Percentiles rank a stretch among this genome's conserved stretches.
These are phyloP conservation scores for Rattus rattus DNA, from an alignment of 2,113 vertebrate species.

Conservation along the genomic window DNA sequence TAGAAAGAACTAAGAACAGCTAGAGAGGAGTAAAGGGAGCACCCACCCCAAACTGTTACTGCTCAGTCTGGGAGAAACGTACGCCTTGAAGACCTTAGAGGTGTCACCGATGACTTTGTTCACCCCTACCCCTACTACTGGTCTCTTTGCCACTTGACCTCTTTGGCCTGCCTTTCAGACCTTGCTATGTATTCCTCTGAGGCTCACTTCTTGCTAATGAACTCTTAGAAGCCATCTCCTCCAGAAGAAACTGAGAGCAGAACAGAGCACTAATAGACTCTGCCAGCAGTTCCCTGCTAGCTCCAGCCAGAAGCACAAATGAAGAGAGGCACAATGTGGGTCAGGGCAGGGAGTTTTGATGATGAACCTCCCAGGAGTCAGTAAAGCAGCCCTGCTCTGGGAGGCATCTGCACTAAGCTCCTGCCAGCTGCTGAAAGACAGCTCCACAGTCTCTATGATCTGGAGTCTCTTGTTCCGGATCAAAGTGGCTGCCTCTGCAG, in stretches of 20 bases:
- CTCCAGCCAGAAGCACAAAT: slow-evolving; percentile 72
- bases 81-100: background rate
- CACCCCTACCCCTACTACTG: background rate
- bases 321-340: slow-evolving; percentile 63
- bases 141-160: slow-evolving; percentile 3
- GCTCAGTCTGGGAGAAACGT: slow-evolving; percentile 32
- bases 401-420: slow-evolving; percentile 69
- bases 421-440: slow-evolving; percentile 66
- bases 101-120: background rate
- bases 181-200: slow-evolving; percentile 11
- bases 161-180: slow-evolving; percentile 34
- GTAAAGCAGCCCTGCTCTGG: slow-evolving; percentile 70
- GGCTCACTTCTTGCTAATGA: slow-evolving; percentile 55
- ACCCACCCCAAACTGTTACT: background rate
- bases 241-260: slow-evolving; percentile 62
- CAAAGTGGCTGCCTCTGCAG: slow-evolving; percentile 65
- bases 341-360: slow-evolving; percentile 73
- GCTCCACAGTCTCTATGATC: slow-evolving; percentile 71
- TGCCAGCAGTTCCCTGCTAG: background rate
- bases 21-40: slow-evolving; percentile 31
- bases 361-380: slow-evolving; percentile 74
- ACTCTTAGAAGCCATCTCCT: slow-evolving; percentile 65
- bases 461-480: slow-evolving; percentile 68
- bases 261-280: slow-evolving; percentile 68
- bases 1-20: slow-evolving; percentile 7